A percentile compares a stretch with the other conserved stretches of the same genome.
These are phyloP conservation scores for Argyresthia goedartella DNA, from an alignment of 2,888 invertebrate genomes.

Conservation along the genomic window DNA sequence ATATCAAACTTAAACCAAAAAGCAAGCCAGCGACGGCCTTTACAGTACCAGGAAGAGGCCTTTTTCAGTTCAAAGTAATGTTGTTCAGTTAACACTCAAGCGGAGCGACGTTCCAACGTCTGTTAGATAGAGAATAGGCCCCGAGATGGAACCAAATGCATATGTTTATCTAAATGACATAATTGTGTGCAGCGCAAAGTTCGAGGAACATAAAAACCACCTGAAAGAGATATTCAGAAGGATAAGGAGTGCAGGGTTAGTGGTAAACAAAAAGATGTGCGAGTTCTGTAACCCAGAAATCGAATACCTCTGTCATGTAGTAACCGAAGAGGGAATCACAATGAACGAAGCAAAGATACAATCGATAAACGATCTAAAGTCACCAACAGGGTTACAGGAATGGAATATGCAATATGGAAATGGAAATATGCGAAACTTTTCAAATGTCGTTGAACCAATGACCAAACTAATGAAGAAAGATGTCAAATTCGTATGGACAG, in stretches of 20 bases:
- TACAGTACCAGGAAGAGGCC: slow-evolving; percentile 19
- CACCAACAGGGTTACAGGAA: slow-evolving; percentile 11
- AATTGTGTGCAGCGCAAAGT: slow-evolving; percentile 8
- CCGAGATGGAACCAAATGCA: slow-evolving; percentile 15
- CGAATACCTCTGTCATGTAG: slow-evolving; percentile 11
- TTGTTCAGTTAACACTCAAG: slow-evolving; percentile 8
- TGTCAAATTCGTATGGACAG: too few species aligned
- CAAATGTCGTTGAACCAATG: too few species aligned
- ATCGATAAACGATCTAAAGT: slow-evolving; percentile 4
- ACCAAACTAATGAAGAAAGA: too few species aligned
- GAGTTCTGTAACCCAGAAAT: slow-evolving; percentile 17
- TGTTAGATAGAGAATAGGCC: slow-evolving; percentile 16
- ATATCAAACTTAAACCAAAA: slow-evolving; percentile 10
- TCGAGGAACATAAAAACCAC: slow-evolving; percentile 15
- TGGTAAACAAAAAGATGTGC: slow-evolving; percentile 17
- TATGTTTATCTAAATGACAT: slow-evolving; percentile 18
- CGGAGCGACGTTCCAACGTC: slow-evolving; percentile 14
- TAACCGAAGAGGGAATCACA: slow-evolving; percentile 7
- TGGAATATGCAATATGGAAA: too few species aligned
- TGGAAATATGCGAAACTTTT: too few species aligned
- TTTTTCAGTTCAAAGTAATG: slow-evolving; percentile 19
- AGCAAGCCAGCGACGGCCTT: slow-evolving; percentile 20
- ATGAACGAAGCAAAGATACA: slow-evolving; percentile 6
- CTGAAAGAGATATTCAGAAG: slow-evolving; percentile 14
- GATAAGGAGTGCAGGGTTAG: slow-evolving; percentile 14